Evolutionary conservation across 2,888 invertebrate genomes (phyloP), one percentile per base, ranked within the genome.

Genomic region (Ophion ellenae): DNA sequence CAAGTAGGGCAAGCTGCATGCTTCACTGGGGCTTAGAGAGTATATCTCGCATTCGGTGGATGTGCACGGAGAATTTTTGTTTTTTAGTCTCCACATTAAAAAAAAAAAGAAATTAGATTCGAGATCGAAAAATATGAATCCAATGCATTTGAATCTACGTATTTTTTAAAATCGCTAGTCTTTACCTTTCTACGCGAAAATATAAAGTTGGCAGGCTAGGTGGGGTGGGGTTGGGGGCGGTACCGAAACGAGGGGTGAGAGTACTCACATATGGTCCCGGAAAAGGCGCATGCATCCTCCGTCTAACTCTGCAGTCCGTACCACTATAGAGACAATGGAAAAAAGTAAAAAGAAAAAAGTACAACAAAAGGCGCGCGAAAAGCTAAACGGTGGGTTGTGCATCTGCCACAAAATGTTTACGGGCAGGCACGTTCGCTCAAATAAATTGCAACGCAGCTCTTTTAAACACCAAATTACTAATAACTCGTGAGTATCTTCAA

Each of bases 281-380:
- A 93, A 92, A 93, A 94, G 94, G 94, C 92, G 94, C 94, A 94
- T 94, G 94, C 94, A 94, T 94, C 94, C 94, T 94, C 94, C 93
- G 94, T 94, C 94, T 94, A 94, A 94, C 94, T 94, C 93, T 94
- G 94, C 93, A 94, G 94, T 93, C 94, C 94, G 94, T 94, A 94
- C 94, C 94, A 94, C 94, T 94, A 79, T 79, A 94, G 90, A 94
- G 92, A 94, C 90, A 93, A 92, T 88, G 94, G 93, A 93, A 90
- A 88, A 90, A 90, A 88, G 86, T 87, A 87, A 89, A 85, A 86
- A 87, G 86, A 90, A 83, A 87, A 90, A 92, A 91, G 90, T 92
- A 93, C 91, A 93, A 93, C 90, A 89, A 92, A 93, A 93, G 90
- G 89, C 90, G 89, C 88, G 89, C 89, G 88, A 89, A 89, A 87